These are phyloP conservation scores for Gonioctena quinquepunctata DNA, from an alignment of 1,140 invertebrate genomes.

Conservation along the genomic window DNA sequence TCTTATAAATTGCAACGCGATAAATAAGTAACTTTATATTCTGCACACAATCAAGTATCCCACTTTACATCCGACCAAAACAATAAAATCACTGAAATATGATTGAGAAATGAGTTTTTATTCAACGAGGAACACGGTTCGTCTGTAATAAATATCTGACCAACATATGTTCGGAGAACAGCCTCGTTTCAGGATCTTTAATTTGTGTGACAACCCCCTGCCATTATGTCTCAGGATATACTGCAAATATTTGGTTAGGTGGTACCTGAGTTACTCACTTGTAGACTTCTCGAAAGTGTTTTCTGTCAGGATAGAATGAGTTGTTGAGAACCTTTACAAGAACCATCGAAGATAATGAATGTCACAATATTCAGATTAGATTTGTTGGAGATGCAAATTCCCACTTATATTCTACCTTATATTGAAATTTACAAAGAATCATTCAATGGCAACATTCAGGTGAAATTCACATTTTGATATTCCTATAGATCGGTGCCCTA, in stretches of 20 bases:
- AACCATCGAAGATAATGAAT: too few species aligned
- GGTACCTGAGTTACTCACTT: not conserved
- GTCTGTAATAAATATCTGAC: conserved; percentile 49
- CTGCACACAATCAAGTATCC: conserved; percentile 55
- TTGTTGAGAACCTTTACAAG: not conserved
- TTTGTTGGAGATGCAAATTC: too few species aligned
- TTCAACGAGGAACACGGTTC: conserved; percentile 46
- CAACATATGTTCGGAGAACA: conserved; percentile 27
- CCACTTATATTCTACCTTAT: too few species aligned
- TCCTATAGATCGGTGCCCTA: too few species aligned
- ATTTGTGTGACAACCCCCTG: conserved; percentile 20
- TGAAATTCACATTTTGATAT: too few species aligned
- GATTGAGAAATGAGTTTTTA: conserved; percentile 55
- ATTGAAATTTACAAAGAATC: too few species aligned
- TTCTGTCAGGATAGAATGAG: not conserved
- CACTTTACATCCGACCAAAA: conserved; percentile 54
- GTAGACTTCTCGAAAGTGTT: not conserved
- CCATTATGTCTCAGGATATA: not conserved
- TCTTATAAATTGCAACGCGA: conserved; percentile 55
- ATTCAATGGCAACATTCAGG: too few species aligned
- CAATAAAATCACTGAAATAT: conserved; percentile 58
- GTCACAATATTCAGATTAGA: too few species aligned
- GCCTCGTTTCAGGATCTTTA: not conserved
- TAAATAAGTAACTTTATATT: conserved; percentile 58
- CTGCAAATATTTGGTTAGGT: conserved; percentile 16